phyloP scores from a whole-genome alignment of 2,113 vertebrate genomes.

The Thinocorus orbignyianus region DNA sequence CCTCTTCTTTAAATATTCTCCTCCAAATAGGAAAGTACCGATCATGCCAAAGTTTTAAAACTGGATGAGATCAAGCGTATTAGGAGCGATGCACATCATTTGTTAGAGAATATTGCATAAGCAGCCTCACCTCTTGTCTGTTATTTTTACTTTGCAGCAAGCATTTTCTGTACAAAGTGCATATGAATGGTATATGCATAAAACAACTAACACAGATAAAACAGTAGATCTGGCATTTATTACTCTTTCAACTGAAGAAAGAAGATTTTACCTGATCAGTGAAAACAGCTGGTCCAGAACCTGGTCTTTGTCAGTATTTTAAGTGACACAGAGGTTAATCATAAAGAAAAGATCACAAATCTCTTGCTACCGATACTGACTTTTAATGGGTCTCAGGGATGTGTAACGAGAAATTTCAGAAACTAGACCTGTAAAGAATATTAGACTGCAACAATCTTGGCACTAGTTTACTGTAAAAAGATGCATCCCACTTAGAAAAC shows the following conservation, averaged over 20 bases:
- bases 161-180: not conserved
- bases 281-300: not conserved
- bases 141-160: not conserved
- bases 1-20: not conserved
- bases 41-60: not conserved
- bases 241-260: not conserved
- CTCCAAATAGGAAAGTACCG: not conserved
- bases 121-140: not conserved
- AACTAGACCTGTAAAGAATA: not conserved
- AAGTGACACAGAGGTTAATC: not conserved
- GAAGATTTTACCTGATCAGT: not conserved
- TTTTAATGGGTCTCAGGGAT: not conserved
- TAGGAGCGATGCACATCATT: not conserved
- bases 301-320: not conserved
- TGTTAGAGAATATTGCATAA: not conserved
- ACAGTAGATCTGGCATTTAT: not conserved
- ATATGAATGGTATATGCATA: not conserved
- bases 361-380: not conserved
- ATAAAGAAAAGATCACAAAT: not conserved
- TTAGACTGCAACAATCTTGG: not conserved
- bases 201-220: not conserved
- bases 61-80: not conserved
- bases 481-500: not conserved
- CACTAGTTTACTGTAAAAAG: not conserved
- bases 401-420: not conserved